phyloP scores from a whole-genome alignment of 2,797 vertebrate genomes.

The Gallinago solitaria region DNA sequence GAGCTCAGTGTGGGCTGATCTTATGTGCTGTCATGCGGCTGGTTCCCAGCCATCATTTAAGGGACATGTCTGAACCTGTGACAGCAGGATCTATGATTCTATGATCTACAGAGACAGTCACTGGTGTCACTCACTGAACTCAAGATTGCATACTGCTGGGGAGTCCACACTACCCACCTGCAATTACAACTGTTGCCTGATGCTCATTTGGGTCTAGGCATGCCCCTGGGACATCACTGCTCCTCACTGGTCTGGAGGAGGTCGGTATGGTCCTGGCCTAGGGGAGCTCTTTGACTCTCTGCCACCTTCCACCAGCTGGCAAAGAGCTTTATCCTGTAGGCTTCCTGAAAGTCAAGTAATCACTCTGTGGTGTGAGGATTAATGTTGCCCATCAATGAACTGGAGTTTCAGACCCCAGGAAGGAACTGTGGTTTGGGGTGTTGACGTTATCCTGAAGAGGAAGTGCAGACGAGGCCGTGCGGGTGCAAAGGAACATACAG shows the following conservation, averaged over 20 bases:
- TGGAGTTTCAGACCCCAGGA: background rate
- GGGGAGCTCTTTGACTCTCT: background rate
- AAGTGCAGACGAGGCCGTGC: fast-evolving
- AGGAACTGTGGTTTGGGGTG: background rate
- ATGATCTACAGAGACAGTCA: background rate
- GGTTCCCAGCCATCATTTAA: fast-evolving
- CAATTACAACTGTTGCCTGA: background rate
- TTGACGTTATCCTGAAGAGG: background rate
- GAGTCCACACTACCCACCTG: background rate
- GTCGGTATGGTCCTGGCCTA: fast-evolving
- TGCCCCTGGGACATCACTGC: background rate
- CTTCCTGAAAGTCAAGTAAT: background rate
- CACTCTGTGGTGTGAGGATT: background rate
- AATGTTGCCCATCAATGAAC: background rate
- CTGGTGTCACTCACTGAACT: fast-evolving
- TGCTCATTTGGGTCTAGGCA: background rate
- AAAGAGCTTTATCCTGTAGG: background rate
- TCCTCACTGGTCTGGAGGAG: background rate
- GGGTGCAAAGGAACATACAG: background rate
- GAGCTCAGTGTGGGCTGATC: background rate
- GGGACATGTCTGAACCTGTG: background rate
- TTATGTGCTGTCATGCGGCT: fast-evolving
- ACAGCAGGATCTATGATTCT: background rate
- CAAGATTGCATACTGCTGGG: background rate
- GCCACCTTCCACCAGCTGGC: background rate